Evolutionary conservation across 1,140 invertebrate species (phyloP), one percentile per base, ranked within the genome.

Genomic region (Pogonognathellus flavescens): DNA sequence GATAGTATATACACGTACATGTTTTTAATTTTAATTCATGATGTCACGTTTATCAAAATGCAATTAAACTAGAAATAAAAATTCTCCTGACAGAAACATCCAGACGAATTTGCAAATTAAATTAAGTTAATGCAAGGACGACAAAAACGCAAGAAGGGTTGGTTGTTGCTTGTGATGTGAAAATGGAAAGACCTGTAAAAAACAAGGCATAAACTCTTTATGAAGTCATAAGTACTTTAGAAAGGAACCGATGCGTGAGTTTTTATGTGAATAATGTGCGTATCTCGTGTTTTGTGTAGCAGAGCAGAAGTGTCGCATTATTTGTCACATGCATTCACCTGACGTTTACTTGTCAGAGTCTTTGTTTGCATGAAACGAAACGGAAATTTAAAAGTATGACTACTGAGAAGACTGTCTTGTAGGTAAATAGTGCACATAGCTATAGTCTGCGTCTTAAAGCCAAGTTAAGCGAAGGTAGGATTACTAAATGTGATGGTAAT

Each of bases 311-410:
- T 76, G 41, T 76, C 70, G 31, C 31, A 76, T 76, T 49, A 76
- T 14, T 49, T 76, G 70, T 76, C 70, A 50, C 70, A 76, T 57
- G 53, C n/a, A 41, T 66, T 66, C 62, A 66, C 62, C 22, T 66
- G 22, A 25, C 62, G 62, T 66, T 66, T 66, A 22, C 62, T 66
- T 66, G 62, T 66, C 62, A 66, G 20, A 76, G 70, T 31, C 31
- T 76, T 76, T 76, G 70, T 76, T 49, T 76, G 70, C 25, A 76
- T 50, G 25, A 76, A 76, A 76, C 70, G 70, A 50, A 76, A 41
- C 70, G 70, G 70, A 76, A 76, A 76, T 25, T 66, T 14, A 76
- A 49, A 76, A 14, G 41, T 49, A 76, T 49, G 70, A 31, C 41
- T 76, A 14, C 18, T 76, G 70, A 13, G 11, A 49, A 49, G 25